These are phyloP conservation scores for Daubentonia madagascariensis DNA, from an alignment of 2,113 vertebrate species.

Conservation along the genomic window DNA sequence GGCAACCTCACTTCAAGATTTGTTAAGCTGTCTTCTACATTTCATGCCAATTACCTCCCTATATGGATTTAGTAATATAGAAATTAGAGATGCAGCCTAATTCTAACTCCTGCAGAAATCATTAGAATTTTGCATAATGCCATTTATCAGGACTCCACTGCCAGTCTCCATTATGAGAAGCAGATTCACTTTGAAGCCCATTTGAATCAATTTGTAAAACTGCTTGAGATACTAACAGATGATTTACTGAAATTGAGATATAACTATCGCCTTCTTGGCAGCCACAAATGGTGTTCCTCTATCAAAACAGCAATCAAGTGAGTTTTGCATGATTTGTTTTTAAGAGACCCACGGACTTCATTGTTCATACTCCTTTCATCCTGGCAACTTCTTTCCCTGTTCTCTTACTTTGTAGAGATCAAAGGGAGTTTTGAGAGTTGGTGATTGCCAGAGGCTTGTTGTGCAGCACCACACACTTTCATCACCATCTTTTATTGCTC, in stretches of 20 bases:
- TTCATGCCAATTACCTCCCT: background rate
- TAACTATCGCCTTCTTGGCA: background rate
- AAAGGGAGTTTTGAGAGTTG: background rate
- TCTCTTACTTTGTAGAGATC: background rate
- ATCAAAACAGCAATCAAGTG: background rate
- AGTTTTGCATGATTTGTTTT: constrained; percentile 30
- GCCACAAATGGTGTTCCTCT: background rate
- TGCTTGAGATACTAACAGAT: constrained; percentile 25
- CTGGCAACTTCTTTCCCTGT: background rate
- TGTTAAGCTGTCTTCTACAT: background rate
- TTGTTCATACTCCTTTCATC: background rate
- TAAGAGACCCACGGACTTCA: background rate
- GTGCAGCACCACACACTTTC: background rate
- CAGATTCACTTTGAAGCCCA: background rate
- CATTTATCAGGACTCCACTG: background rate
- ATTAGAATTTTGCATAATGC: background rate
- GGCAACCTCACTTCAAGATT: background rate
- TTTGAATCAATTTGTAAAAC: constrained; percentile 56
- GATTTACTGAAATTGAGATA: constrained; percentile 28
- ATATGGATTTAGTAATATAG: background rate
- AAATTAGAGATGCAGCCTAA: background rate
- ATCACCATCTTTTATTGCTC: background rate
- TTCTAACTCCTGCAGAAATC: background rate
- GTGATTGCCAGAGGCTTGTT: background rate
- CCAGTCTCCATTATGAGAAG: background rate